phyloP scores from a whole-genome alignment of 2,797 vertebrate species.

The Tokudaia tokunoshimensis region DNA sequence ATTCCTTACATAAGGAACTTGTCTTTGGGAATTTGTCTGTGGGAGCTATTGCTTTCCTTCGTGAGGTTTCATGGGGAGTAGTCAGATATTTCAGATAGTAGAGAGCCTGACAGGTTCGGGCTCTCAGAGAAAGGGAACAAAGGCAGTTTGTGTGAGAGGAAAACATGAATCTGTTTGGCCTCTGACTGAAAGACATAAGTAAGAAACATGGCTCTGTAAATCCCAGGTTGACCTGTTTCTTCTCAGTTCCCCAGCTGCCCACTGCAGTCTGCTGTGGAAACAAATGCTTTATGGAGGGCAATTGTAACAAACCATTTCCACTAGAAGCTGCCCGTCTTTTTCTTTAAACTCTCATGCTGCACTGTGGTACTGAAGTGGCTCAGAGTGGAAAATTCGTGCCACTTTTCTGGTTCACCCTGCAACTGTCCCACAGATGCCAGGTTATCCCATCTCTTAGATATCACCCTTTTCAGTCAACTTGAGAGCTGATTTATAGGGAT shows the following conservation, averaged over 20 bases:
- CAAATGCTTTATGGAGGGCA: constrained; percentile 11
- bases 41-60: constrained; percentile 77
- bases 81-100: constrained; percentile 79
- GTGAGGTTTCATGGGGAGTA: constrained; percentile 71
- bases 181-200: constrained; percentile 83
- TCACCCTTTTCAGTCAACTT: background rate
- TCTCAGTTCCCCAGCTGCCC: constrained; percentile 64
- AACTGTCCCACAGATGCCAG: background rate
- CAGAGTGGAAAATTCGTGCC: background rate
- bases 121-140: constrained; percentile 83
- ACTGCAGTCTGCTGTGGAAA: constrained; percentile 69
- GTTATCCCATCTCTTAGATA: constrained; percentile 10
- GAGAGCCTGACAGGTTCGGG: constrained; percentile 83
- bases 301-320: background rate
- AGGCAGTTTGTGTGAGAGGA: constrained; percentile 82
- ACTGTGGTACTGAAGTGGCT: background rate
- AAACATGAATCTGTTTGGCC: constrained; percentile 83
- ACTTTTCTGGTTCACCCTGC: background rate
- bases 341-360: background rate
- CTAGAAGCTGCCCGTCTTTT: background rate
- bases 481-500: background rate
- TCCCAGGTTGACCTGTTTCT: constrained; percentile 82
- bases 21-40: constrained; percentile 81
- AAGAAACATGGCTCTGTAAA: constrained; percentile 54
- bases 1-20: constrained; percentile 61